Conservation (phyloP, 2,888 invertebrate species). For the Strigamia crassipes region DNA sequence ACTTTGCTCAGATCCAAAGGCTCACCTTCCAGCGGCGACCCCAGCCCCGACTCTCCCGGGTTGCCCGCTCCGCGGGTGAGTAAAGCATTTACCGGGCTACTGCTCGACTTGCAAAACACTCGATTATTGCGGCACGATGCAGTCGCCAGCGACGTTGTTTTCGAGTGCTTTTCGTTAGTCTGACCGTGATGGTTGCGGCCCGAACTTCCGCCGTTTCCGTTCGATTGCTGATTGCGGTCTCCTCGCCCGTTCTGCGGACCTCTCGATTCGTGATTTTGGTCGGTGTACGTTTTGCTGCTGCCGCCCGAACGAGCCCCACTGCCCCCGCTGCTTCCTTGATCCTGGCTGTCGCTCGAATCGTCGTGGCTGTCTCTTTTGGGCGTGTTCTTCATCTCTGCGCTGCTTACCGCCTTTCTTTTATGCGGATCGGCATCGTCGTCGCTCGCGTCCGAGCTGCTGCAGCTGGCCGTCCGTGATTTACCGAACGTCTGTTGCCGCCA, state of each 20-base stretch:
- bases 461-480: slow-evolving; percentile 80
- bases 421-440: slow-evolving; percentile 77
- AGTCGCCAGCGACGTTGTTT: not conserved
- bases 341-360: slow-evolving; percentile 70
- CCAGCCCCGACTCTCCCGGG: not conserved
- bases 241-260: not conserved
- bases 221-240: slow-evolving; percentile 7
- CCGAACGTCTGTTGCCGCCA: slow-evolving; percentile 67
- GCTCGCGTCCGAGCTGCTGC: slow-evolving; percentile 92
- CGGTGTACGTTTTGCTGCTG: not conserved
- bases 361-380: slow-evolving; percentile 78
- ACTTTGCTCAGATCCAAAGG: slow-evolving; percentile 14
- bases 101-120: slow-evolving; percentile 43
- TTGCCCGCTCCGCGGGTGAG: slow-evolving; percentile 12
- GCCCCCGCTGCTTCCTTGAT: slow-evolving; percentile 60
- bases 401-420: slow-evolving; percentile 62
- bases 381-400: slow-evolving; percentile 67
- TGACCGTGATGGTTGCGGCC: slow-evolving; percentile 1
- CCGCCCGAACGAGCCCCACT: slow-evolving; percentile 16
- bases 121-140: not conserved
- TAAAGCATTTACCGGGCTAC: slow-evolving; percentile 36
- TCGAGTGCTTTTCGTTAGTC: slow-evolving; percentile 8
- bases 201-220: not conserved
- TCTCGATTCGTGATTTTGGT: not conserved
- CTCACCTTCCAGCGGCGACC: not conserved